These are phyloP conservation scores for Umimayanthus kanabou DNA, from an alignment of 92 coral and sea anemone species.

Conservation along the genomic window DNA sequence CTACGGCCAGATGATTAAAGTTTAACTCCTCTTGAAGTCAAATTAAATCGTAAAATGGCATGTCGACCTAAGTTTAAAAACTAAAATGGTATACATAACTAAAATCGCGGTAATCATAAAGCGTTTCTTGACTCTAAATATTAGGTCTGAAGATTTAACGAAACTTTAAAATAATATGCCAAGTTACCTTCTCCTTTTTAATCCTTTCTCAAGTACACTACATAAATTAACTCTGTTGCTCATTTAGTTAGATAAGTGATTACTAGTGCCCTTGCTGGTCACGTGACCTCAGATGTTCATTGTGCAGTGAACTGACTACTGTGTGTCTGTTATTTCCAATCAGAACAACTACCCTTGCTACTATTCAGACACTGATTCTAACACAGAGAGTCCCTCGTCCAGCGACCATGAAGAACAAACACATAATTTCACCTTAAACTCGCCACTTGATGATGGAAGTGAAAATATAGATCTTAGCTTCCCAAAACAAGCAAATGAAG, in stretches of 20 bases:
- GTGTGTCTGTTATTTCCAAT: constrained; percentile 12
- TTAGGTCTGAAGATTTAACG: too few relatives aligned
- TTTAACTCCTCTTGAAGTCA: not conserved
- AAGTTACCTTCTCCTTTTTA: too few relatives aligned
- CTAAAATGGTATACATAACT: too few relatives aligned
- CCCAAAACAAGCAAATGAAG: not conserved
- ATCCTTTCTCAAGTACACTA: too few relatives aligned
- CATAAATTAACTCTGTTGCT: too few relatives aligned
- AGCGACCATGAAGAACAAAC: constrained; percentile 27
- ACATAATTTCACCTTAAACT: not conserved
- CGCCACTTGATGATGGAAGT: not conserved
- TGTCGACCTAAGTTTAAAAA: too few relatives aligned
- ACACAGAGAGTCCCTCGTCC: constrained; percentile 15
- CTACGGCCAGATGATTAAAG: not conserved
- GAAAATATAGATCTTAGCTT: not conserved
- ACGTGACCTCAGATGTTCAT: not conserved
- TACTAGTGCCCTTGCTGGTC: not conserved
- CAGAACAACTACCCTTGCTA: constrained; percentile 18
- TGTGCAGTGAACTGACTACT: not conserved
- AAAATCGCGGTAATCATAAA: too few relatives aligned
- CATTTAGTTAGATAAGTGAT: too few relatives aligned
- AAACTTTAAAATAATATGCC: too few relatives aligned
- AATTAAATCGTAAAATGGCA: too few relatives aligned
- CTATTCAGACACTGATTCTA: constrained; percentile 25
- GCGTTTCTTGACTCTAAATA: too few relatives aligned